Evolutionary conservation across 2,888 invertebrate genomes (phyloP).

Genomic region (Leptopilina myrica): DNA sequence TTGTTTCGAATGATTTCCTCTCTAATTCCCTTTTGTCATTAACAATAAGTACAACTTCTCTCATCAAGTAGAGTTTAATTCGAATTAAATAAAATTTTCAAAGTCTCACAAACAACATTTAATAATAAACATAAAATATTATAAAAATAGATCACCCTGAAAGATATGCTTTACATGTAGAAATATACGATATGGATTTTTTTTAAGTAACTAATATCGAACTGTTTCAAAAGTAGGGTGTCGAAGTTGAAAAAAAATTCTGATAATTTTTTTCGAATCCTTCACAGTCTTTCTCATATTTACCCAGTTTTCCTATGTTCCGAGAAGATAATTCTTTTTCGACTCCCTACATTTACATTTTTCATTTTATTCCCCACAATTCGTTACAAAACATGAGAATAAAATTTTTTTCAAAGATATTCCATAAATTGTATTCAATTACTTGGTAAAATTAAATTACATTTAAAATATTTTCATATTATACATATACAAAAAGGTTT

Average conservation of each 20-base stretch:
- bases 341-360: neutral
- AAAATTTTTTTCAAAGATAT: too few species aligned
- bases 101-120: slow-evolving; percentile 20
- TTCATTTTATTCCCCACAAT: too few species aligned
- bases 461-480: too few species aligned
- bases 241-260: neutral
- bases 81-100: slow-evolving; percentile 4
- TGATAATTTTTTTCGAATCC: too few species aligned
- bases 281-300: too few species aligned
- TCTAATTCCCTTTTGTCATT: neutral
- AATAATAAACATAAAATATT: slow-evolving; percentile 48
- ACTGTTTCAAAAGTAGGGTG: slow-evolving; percentile 20
- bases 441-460: too few species aligned
- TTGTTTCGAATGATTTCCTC: neutral
- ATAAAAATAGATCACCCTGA: slow-evolving; percentile 63
- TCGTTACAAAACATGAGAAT: too few species aligned
- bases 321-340: neutral
- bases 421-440: too few species aligned
- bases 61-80: neutral
- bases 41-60: neutral
- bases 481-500: too few species aligned
- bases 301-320: too few species aligned
- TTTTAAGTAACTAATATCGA: slow-evolving; percentile 31
- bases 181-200: slow-evolving; percentile 6
- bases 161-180: slow-evolving; percentile 40